phyloP scores from a whole-genome alignment of 2,113 vertebrate species.

The Hyla sarda region DNA sequence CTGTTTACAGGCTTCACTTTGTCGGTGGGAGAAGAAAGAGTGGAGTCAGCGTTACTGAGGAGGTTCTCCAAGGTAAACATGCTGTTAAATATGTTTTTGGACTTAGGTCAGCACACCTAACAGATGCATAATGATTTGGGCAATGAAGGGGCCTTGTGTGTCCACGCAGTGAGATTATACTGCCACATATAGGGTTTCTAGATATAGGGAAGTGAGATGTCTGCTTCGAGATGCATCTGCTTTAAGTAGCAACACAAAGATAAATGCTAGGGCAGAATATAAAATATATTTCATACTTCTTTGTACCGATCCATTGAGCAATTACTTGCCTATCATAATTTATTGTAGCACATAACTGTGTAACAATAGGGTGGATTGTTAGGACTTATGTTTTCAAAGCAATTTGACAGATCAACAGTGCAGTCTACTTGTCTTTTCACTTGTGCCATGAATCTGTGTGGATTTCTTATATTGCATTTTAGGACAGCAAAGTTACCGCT shows the following conservation, averaged over 20 bases:
- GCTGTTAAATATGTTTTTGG: slow-evolving; percentile 74
- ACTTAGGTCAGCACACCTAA: slow-evolving; percentile 68
- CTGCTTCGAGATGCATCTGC: not conserved
- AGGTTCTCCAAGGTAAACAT: slow-evolving; percentile 75
- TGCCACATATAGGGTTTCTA: not conserved
- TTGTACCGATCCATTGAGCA: no score
- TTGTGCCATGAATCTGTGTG: no score
- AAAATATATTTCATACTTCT: no score
- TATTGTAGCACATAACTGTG: no score
- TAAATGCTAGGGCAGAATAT: no score
- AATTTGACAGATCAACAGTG: no score
- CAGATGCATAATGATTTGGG: slow-evolving; percentile 72
- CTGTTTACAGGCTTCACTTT: not conserved
- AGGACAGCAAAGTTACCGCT: no score
- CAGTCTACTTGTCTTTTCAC: no score
- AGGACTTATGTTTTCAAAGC: not conserved
- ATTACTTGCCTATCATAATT: no score
- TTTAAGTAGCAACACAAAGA: no score
- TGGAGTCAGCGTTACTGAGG: slow-evolving; percentile 66
- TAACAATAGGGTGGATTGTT: not conserved
- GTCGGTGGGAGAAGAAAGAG: slow-evolving; percentile 62
- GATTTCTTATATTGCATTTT: no score
- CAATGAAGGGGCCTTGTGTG: slow-evolving; percentile 71
- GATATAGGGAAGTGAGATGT: not conserved
- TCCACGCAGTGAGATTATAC: slow-evolving; percentile 70